Base-by-base conservation (phyloP, 2,888 invertebrate genomes). In the Prosapia bicincta region DNA sequence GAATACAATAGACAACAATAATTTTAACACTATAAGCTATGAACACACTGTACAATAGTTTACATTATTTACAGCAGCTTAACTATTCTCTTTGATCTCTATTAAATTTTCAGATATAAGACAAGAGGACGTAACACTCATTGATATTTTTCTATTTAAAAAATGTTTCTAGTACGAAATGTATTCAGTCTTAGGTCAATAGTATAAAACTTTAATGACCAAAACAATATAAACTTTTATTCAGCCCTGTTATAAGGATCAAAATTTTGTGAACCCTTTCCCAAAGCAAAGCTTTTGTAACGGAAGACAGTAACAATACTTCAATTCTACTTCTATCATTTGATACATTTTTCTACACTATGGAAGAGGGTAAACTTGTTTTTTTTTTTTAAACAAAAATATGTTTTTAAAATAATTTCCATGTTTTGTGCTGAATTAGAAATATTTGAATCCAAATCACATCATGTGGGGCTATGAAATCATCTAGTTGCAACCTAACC, bases 161-260 rank as follows among this genome's bases (percentile, higher is more conserved):
- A 54, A 54, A 54, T 20, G 54, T 20, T 10, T 54, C 54, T 38
- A 54, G 20, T 20, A 54, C 54, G 20, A 54, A 54, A 54, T 20
- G 54, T 54, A 69, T 30, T 69, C 67, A 67, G 67, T 26, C 26
- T 67, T 67, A 67, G 67, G 26, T 67, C 67, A 67, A 67, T 25
- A 26, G 26, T 67, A 66, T 66, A 66, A 66, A 26, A 25, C 66
- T 66, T 25, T 25, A 3, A 25, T 54, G 54, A 54, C 54, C 54
- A 20, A 54, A 54, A 54, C 54, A 54, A 20, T 54, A 54, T 54
- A n/a, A n/a, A 54, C 20, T 54, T 38, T 54, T 20, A n/a, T 20
- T 54, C 7, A 20, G 38, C 13, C 38, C 15, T 38, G 15, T 38
- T 20, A 54, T 54, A 54, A 54, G 54, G 54, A 54, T 54, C n/a